Conservation (phyloP, 1,140 invertebrate genomes). For the Macrosteles quadrilineatus region DNA sequence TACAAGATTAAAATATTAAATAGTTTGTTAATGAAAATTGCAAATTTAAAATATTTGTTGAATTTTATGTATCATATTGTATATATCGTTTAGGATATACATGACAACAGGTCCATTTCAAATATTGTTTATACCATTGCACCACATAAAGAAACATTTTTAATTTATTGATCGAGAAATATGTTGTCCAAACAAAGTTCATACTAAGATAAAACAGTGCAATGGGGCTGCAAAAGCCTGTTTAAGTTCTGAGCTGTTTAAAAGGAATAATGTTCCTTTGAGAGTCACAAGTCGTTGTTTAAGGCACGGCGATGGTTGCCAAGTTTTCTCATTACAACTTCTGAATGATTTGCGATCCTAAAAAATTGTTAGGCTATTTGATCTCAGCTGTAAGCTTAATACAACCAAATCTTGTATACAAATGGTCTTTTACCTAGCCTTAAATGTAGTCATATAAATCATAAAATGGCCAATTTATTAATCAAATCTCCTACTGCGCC, state of each 20-base stretch:
- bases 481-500: not conserved
- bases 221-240: not conserved
- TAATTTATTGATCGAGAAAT: no score
- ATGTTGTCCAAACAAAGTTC: not conserved
- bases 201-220: not conserved
- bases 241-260: conserved; percentile 1
- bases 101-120: no score
- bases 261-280: conserved; percentile 14
- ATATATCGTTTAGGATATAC: no score
- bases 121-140: no score
- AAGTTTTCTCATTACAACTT: conserved; percentile 7
- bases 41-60: no score
- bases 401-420: not conserved
- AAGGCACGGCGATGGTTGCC: not conserved
- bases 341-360: not conserved
- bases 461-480: not conserved
- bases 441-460: not conserved
- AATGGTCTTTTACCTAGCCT: not conserved
- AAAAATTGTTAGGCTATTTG: not conserved
- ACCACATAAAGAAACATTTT: no score
- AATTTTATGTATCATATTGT: no score
- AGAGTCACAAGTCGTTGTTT: conserved; percentile 3
- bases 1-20: no score
- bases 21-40: no score
- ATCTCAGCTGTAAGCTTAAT: not conserved